Evolutionary conservation across 2,113 vertebrate species (phyloP).

Genomic region (Sorex fumeus): DNA sequence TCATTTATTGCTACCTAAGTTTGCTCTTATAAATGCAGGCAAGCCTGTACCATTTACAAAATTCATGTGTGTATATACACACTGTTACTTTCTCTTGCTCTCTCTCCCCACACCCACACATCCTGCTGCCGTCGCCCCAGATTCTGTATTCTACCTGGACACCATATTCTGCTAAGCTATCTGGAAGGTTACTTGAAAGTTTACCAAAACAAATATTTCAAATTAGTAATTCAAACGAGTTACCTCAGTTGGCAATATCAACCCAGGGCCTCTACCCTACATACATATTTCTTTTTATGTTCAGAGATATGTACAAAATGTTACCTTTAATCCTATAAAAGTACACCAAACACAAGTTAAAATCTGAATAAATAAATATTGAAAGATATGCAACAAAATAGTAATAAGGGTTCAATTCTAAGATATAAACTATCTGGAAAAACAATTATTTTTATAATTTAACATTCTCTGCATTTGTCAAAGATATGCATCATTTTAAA

Average conservation of each 20-base stretch:
- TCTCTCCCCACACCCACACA: neutral
- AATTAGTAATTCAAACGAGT: neutral
- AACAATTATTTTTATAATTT: constrained; percentile 57
- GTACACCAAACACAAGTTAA: constrained; percentile 57
- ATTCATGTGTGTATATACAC: neutral
- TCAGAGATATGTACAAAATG: constrained; percentile 11
- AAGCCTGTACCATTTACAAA: constrained; percentile 31
- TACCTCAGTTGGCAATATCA: neutral
- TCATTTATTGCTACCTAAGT: constrained; percentile 31
- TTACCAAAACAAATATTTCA: constrained; percentile 10
- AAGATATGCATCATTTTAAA: constrained; percentile 32
- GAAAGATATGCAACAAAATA: constrained; percentile 3
- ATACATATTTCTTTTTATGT: constrained; percentile 16
- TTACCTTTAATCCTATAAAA: neutral
- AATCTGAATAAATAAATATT: neutral
- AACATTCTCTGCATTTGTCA: neutral
- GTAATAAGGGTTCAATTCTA: constrained; percentile 26
- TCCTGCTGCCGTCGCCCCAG: neutral
- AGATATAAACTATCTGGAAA: neutral
- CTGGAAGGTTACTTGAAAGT: constrained; percentile 14
- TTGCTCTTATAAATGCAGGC: constrained; percentile 22
- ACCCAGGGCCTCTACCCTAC: neutral
- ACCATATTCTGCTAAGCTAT: constrained; percentile 28
- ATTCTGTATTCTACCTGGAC: neutral
- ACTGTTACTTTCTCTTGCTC: neutral